phyloP scores from a whole-genome alignment of 64 coral and sea anemone species.

The Montipora capricornis region DNA sequence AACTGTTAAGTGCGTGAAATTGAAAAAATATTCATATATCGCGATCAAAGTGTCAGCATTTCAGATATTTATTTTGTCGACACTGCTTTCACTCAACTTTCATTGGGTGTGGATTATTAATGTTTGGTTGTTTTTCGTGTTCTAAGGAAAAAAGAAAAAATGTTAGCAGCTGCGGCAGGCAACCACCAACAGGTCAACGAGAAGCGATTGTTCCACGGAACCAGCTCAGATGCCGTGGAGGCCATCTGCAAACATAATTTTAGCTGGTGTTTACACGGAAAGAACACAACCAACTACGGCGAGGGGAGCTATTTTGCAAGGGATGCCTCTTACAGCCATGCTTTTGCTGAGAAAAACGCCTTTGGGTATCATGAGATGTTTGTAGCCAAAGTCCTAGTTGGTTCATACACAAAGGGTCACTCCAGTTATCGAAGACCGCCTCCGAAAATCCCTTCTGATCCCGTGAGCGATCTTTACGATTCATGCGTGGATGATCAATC shows the following conservation, averaged over 20 bases:
- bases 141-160: conserved; percentile 72
- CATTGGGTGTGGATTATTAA: not conserved
- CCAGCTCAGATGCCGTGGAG: conserved; percentile 31
- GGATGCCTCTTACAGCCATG: conserved; percentile 68
- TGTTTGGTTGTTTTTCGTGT: not conserved
- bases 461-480: conserved; percentile 49
- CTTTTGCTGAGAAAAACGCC: conserved; percentile 7
- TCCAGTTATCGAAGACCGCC: conserved; percentile 63
- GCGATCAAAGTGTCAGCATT: no score
- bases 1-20: no score
- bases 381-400: conserved; percentile 77
- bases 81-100: no score
- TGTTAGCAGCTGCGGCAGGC: conserved; percentile 20
- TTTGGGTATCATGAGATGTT: conserved; percentile 62
- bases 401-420: conserved; percentile 72
- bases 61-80: no score
- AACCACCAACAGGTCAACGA: conserved; percentile 23
- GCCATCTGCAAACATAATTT: conserved; percentile 80
- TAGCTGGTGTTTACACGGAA: conserved; percentile 55
- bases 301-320: conserved; percentile 81
- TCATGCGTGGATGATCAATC: conserved; percentile 81
- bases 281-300: conserved; percentile 56
- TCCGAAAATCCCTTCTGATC: conserved; percentile 22
- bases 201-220: conserved; percentile 72
- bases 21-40: no score